These are phyloP conservation scores for Antheraea assamensis DNA, from an alignment of 2,888 invertebrate species.

Conservation along the genomic window DNA sequence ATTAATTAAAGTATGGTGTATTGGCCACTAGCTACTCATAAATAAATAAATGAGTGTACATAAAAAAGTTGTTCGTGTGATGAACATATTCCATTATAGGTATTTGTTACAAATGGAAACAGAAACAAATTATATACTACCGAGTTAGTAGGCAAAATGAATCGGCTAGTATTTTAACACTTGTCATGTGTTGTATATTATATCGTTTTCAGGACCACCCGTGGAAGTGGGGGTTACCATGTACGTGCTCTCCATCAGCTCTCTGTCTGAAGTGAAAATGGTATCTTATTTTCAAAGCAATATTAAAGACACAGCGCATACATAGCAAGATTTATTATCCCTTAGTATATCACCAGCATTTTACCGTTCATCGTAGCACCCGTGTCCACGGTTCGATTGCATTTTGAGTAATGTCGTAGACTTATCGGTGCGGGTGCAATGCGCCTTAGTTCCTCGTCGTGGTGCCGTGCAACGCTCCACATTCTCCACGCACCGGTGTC, in stretches of 20 bases:
- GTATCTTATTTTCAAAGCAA: slow-evolving; percentile 71
- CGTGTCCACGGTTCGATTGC: slow-evolving; percentile 78
- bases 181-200: slow-evolving; percentile 59
- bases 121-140: not conserved
- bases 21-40: too few relatives aligned
- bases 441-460: slow-evolving; percentile 16
- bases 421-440: slow-evolving; percentile 30
- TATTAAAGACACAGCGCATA: slow-evolving; percentile 76
- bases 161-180: slow-evolving; percentile 29
- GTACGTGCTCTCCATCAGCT: slow-evolving; percentile 93
- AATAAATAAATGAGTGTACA: too few relatives aligned
- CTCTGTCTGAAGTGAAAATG: slow-evolving; percentile 93
- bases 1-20: too few relatives aligned
- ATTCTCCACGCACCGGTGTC: slow-evolving; percentile 30
- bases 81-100: not conserved
- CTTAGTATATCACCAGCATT: slow-evolving; percentile 78
- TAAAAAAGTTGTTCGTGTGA: not conserved
- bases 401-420: slow-evolving; percentile 45
- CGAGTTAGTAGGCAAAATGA: not conserved
- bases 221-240: slow-evolving; percentile 93
- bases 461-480: slow-evolving; percentile 28
- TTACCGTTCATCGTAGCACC: slow-evolving; percentile 80
- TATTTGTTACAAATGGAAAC: not conserved
- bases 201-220: slow-evolving; percentile 87
- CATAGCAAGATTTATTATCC: slow-evolving; percentile 71